Evolutionary conservation across 2,888 invertebrate genomes (phyloP), one percentile per base, ranked within the genome.

Genomic region (Rotaria socialis): DNA sequence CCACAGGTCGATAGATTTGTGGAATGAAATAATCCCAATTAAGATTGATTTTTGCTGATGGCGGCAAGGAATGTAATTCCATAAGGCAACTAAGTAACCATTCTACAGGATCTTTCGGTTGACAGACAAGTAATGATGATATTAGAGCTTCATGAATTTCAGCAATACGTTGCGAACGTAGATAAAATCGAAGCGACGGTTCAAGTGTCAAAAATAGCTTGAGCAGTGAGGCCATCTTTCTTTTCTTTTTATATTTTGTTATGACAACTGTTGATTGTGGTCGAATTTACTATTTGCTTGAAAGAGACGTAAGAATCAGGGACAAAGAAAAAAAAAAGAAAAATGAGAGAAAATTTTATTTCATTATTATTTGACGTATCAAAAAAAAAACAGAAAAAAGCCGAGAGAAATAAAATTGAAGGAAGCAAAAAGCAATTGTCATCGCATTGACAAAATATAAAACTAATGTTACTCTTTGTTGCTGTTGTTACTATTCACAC

Each of bases 1-100:
- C 67, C 1, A 56, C 50, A 10, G 86, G 86, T 75, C 47, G 60
- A 47, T 74, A 52, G 7, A 74, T 60, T 24, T 75, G 85, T 14
- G 86, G 86, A 55, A 86, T 86, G 35, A 86, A 86, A 85, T 85
- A 85, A 75, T 86, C 86, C 84, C 84, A 67, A 67, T 67, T 67
- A 3, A 67, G 67, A 67, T 35, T 67, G 3, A 35, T 27, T 67
- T 35, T 67, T 35, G 27, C 67, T 67, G 27, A 35, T 67, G 2
- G 19, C 16, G 67, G 27, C 14, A 67, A 67, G 16, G 67, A 35
- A 67, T 67, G 67, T 6, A 27, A 67, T 67, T 67, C 67, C 16
- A 27, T 14, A 35, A 67, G 35, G 35, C 67, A 67, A 67, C 67
- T 67, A 16, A 67, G 27, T 67, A 67, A 35, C 67, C 67, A 67